Evolutionary conservation across 2,888 invertebrate genomes (phyloP).

Genomic region (Yponomeuta evonymella): DNA sequence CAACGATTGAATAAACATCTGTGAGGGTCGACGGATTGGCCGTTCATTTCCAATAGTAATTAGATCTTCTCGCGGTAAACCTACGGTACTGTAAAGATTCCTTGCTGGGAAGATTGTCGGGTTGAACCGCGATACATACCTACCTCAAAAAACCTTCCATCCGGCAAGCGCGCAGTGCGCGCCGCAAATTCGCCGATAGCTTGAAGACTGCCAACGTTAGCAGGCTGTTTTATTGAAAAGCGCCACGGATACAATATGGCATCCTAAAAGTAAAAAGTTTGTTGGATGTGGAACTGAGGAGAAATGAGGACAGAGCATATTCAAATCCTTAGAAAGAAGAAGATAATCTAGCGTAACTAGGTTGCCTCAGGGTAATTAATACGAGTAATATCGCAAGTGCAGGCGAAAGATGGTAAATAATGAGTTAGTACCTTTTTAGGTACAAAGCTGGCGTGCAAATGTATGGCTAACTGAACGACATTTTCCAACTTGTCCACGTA

Average conservation of each 20-base stretch:
- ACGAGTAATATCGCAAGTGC: too few species aligned
- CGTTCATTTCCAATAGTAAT: too few species aligned
- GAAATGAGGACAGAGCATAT: too few species aligned
- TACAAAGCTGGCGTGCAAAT: constrained; percentile 59
- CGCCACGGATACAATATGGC: constrained; percentile 65
- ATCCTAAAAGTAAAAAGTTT: constrained; percentile 39
- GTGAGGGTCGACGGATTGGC: too few species aligned
- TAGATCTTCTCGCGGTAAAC: too few species aligned
- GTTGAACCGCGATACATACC: neutral
- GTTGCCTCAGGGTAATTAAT: too few species aligned
- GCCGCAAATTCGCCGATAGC: constrained; percentile 67
- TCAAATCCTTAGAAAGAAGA: too few species aligned
- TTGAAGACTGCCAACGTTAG: constrained; percentile 54
- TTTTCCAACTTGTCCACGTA: constrained; percentile 53
- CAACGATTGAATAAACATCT: too few species aligned
- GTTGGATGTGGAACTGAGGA: neutral
- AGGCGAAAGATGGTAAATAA: too few species aligned
- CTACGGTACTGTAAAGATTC: too few species aligned
- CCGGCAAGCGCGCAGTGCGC: constrained; percentile 51
- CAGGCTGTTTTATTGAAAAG: constrained; percentile 51
- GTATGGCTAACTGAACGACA: constrained; percentile 48
- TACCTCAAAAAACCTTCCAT: constrained; percentile 62
- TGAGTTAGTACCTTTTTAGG: constrained; percentile 46
- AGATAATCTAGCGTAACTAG: too few species aligned
- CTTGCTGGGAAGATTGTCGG: too few species aligned